Percentiles rank a stretch among this genome's conserved stretches.
Conservation (phyloP, 2,113 vertebrate genomes). For the Epinephelus fuscoguttatus region DNA sequence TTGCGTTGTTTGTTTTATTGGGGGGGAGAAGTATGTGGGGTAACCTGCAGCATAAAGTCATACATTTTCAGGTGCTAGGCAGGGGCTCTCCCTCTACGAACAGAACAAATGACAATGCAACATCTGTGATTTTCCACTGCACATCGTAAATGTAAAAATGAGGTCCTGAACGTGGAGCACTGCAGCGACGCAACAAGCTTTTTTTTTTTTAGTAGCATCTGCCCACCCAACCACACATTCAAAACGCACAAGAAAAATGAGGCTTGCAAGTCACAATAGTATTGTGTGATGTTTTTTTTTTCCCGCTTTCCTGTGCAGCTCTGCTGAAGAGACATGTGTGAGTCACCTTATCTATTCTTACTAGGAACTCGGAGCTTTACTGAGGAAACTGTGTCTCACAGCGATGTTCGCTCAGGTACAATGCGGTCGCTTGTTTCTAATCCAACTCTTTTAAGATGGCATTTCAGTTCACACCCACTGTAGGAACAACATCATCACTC, state of each 20-base stretch:
- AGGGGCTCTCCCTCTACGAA: constrained; percentile 64
- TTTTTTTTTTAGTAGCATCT: neutral
- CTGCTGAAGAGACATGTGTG: constrained; percentile 33
- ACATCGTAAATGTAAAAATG: neutral
- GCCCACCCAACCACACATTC: constrained; percentile 44
- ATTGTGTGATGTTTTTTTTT: constrained; percentile 5
- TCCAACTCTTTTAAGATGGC: constrained; percentile 36
- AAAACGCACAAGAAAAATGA: constrained; percentile 32
- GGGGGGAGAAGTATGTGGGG: neutral
- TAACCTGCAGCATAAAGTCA: constrained; percentile 1
- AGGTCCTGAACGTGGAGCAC: neutral
- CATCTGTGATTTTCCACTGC: constrained; percentile 52
- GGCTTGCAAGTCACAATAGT: constrained; percentile 39
- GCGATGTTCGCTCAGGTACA: constrained; percentile 27
- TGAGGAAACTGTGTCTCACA: constrained; percentile 56
- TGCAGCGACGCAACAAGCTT: constrained; percentile 1
- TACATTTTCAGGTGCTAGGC: constrained; percentile 30
- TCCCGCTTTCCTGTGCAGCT: constrained; percentile 36
- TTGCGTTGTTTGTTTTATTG: too few relatives aligned
- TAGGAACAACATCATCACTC: constrained; percentile 55
- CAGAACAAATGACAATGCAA: constrained; percentile 67
- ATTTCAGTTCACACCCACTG: constrained; percentile 60
- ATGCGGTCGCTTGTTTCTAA: constrained; percentile 42
- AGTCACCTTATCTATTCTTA: constrained; percentile 61
- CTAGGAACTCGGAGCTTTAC: constrained; percentile 38